These are phyloP conservation scores for Saguinus midas DNA, from an alignment of 2,113 vertebrate species.

Conservation along the genomic window DNA sequence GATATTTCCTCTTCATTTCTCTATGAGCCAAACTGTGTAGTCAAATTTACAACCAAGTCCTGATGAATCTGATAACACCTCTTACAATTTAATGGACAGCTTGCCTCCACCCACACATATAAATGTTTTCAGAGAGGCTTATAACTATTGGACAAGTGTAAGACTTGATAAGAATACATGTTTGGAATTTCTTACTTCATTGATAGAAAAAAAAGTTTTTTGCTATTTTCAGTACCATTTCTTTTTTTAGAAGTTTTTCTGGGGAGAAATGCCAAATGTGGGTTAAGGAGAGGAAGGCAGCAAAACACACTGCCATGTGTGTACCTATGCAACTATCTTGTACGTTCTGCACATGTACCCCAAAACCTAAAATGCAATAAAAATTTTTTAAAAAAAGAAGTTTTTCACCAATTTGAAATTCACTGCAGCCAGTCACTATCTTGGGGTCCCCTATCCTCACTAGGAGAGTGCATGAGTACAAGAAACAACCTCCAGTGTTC, in stretches of 20 bases:
- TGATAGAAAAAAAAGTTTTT: constrained; percentile 41
- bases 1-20: constrained; percentile 86
- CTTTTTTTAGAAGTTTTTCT: constrained; percentile 51
- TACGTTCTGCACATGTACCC: no score
- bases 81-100: constrained; percentile 75
- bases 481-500: constrained; percentile 72
- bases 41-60: constrained; percentile 84
- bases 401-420: constrained; percentile 34
- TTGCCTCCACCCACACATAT: constrained; percentile 72
- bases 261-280: no score
- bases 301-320: no score
- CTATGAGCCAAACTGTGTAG: constrained; percentile 80
- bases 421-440: constrained; percentile 57
- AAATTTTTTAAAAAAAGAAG: not conserved
- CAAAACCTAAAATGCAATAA: no score
- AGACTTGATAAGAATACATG: constrained; percentile 46
- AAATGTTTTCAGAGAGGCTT: constrained; percentile 76
- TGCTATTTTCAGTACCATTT: constrained; percentile 45
- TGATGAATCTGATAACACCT: constrained; percentile 81
- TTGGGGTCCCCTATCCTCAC: constrained; percentile 68
- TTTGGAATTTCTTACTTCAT: constrained; percentile 65
- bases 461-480: constrained; percentile 56
- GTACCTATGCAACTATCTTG: no score
- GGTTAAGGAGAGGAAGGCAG: no score
- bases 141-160: constrained; percentile 55